Base-by-base conservation (phyloP, 2,113 vertebrate species). In the Ceyx melanurus region DNA sequence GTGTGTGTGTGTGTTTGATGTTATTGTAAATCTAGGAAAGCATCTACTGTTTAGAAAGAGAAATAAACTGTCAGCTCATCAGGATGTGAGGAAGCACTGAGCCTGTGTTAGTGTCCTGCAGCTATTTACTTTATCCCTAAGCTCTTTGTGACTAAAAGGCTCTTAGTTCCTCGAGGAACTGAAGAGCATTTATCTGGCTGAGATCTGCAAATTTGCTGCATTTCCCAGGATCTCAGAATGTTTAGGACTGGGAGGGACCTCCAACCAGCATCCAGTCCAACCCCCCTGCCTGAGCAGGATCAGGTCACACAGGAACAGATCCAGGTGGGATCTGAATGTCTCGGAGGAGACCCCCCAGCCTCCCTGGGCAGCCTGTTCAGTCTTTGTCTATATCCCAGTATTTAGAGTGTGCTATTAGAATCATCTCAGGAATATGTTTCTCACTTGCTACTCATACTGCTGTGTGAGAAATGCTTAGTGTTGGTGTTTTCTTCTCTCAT, bases 91-190 rank as follows among this genome's bases (percentile, higher is more conserved):
- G 82, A 92, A 86, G 48, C 35, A 81, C 37, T 86, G 56, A 81
- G 73, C 46, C 29, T 67, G 18, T 53, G 9, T 67, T 74, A 80
- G 17, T 78, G 65, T 53, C 70, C 80, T 56, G 48, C 40, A 78
- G 61, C 56, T 86, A 83, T 94, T 94, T 90, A 51, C 53, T 81
- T 76, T 81, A 21, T 74, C 48, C 48, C 37, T 74, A 93, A 94
- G 11, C 51, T 81, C 6, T 84, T 92, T 76, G 65, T 77, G 68
- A 81, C 51, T 25, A 90, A 88, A 81, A 70, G 54, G 46, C 50
- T 77, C 19, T 61, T 71, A 35, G 37, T 90, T 89, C 48, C 40
- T 60, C 43, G 84, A 92, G 33, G 50, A 80, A 51, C 76, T 74
- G 43, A 81, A 74, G 25, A 46, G 25, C 60, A 66, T 40, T 86